Percentiles rank a stretch among this genome's conserved stretches.
Evolutionary conservation across 2,797 vertebrate genomes (phyloP).

Genomic region (Artibeus lituratus): DNA sequence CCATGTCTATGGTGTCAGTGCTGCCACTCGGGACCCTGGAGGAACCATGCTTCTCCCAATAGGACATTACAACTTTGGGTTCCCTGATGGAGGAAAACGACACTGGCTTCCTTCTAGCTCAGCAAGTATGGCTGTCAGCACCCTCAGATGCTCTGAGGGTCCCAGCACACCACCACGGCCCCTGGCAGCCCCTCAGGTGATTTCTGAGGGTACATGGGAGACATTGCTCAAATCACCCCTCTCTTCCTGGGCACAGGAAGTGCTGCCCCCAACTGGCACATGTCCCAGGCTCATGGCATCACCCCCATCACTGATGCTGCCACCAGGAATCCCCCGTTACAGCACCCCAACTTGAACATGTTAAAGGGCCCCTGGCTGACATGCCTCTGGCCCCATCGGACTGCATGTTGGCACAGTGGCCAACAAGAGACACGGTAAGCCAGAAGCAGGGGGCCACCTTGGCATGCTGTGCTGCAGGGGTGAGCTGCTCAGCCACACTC

Average conservation of each 20-base stretch:
- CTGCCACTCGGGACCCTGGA: too few species aligned
- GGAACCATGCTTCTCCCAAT: too few species aligned
- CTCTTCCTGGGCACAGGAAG: constrained; percentile 96
- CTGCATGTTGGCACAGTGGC: constrained; percentile 96
- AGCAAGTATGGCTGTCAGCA: constrained; percentile 77
- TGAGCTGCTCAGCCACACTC: constrained; percentile 96
- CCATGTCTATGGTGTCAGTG: too few species aligned
- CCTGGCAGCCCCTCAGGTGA: constrained; percentile 89
- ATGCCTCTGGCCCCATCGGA: constrained; percentile 89
- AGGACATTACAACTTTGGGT: constrained; percentile 9
- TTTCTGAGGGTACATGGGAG: constrained; percentile 91
- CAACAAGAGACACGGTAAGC: constrained; percentile 96
- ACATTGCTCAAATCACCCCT: constrained; percentile 96
- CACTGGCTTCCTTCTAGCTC: constrained; percentile 68
- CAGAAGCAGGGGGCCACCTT: constrained; percentile 92
- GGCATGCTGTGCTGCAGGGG: constrained; percentile 96
- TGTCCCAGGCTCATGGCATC: constrained; percentile 94
- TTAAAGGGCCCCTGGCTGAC: constrained; percentile 95
- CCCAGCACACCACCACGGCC: constrained; percentile 90
- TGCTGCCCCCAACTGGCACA: constrained; percentile 93
- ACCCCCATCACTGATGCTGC: constrained; percentile 96
- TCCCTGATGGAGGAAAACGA: constrained; percentile 46
- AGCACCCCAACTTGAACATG: constrained; percentile 97
- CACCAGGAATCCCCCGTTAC: constrained; percentile 96
- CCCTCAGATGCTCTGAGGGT: constrained; percentile 93